A percentile compares a stretch with the other conserved stretches of the same genome.
phyloP scores from a whole-genome alignment of 92 coral and sea anemone genomes.

The Zoanthus sansibaricus region DNA sequence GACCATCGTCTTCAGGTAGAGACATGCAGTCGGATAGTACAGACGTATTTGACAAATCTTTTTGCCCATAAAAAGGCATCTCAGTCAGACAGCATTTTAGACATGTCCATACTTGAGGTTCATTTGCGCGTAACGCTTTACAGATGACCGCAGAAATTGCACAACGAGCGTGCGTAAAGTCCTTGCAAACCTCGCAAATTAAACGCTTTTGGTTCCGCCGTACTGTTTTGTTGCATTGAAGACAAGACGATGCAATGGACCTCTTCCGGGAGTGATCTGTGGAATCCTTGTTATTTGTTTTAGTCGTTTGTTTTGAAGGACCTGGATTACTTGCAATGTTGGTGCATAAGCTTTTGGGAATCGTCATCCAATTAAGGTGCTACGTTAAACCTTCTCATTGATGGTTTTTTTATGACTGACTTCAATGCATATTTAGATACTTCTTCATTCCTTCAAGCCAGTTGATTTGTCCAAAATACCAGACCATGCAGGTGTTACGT shows the following conservation, averaged over 20 bases:
- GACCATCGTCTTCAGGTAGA: constrained; percentile 30
- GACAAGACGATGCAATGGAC: constrained; percentile 15
- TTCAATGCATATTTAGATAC: too few species aligned
- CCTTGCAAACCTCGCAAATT: constrained; percentile 13
- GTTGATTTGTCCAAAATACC: too few species aligned
- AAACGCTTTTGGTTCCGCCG: constrained; percentile 20
- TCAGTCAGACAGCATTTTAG: constrained; percentile 7
- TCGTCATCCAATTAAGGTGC: too few species aligned
- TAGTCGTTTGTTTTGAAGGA: neutral
- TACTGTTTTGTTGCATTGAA: constrained; percentile 10
- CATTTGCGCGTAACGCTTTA: neutral
- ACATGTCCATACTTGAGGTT: constrained; percentile 1
- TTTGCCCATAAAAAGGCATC: constrained; percentile 9
- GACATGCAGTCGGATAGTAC: constrained; percentile 2
- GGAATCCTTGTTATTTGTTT: neutral
- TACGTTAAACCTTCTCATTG: too few species aligned
- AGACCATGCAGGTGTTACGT: too few species aligned
- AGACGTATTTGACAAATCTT: neutral
- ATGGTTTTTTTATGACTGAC: too few species aligned
- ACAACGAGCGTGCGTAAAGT: constrained; percentile 18
- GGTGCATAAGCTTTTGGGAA: too few species aligned
- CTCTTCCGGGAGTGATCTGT: constrained; percentile 11
- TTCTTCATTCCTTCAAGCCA: too few species aligned
- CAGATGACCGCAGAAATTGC: constrained; percentile 1
- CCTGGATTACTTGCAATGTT: too few species aligned